Percentiles rank a stretch among this genome's conserved stretches.
These are phyloP conservation scores for Cecidostiba fungosa DNA, from an alignment of 2,888 invertebrate species.

Conservation along the genomic window DNA sequence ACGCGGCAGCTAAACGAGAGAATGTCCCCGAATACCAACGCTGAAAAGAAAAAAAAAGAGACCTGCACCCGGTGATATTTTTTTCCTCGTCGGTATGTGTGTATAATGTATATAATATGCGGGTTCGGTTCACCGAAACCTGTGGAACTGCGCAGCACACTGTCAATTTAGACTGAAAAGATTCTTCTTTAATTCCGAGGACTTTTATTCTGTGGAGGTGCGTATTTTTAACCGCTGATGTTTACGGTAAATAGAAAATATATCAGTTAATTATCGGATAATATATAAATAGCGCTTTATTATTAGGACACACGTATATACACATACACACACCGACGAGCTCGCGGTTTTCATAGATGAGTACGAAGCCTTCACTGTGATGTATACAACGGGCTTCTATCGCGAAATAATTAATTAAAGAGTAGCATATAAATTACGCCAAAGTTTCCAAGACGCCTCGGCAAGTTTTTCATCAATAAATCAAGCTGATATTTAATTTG, in stretches of 20 bases:
- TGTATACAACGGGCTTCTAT: too few relatives aligned
- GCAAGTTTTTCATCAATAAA: background rate
- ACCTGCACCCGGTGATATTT: background rate
- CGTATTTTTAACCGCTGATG: background rate
- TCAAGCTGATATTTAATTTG: constrained; percentile 4
- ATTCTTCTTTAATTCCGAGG: background rate
- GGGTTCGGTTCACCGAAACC: background rate
- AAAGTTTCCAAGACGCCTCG: background rate
- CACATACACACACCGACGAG: background rate
- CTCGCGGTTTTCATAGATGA: background rate
- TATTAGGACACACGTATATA: background rate
- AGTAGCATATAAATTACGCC: background rate
- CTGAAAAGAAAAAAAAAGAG: background rate
- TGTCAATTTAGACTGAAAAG: background rate
- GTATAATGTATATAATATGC: too few relatives aligned
- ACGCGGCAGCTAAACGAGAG: constrained; percentile 22
- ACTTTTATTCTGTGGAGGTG: background rate
- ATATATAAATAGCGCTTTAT: background rate
- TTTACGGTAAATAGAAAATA: background rate
- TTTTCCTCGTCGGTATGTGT: background rate
- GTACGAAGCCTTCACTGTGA: background rate
- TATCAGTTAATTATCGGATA: background rate
- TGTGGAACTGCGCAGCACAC: background rate
- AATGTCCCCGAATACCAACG: constrained; percentile 8
- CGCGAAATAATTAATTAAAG: background rate